Conservation (phyloP, 2,888 invertebrate genomes). For the Leptopterna dolabrata region DNA sequence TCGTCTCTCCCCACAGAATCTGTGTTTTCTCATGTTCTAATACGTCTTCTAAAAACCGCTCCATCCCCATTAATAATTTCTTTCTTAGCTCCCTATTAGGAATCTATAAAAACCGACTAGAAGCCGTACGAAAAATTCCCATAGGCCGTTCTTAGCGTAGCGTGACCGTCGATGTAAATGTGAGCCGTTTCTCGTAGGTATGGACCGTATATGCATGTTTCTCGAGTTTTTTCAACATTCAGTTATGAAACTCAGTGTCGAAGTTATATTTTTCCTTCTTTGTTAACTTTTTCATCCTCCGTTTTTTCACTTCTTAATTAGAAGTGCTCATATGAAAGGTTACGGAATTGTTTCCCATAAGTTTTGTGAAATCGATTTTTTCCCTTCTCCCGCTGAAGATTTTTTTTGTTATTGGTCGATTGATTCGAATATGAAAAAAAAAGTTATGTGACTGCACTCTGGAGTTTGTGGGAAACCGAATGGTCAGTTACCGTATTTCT, state of each 20-base stretch:
- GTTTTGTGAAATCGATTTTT: not conserved
- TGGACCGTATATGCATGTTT: conserved; percentile 13
- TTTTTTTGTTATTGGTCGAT: not conserved
- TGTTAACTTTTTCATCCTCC: not conserved
- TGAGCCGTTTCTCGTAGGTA: not conserved
- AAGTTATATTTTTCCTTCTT: conserved; percentile 19
- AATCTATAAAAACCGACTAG: not conserved
- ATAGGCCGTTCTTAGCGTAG: conserved; percentile 22
- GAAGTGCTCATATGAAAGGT: not conserved
- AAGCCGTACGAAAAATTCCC: not conserved
- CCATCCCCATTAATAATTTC: not conserved
- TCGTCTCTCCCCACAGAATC: not conserved
- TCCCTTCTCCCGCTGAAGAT: not conserved
- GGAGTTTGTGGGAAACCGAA: not conserved
- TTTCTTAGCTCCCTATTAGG: not conserved
- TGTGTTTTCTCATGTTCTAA: not conserved
- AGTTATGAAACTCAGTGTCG: conserved; percentile 6
- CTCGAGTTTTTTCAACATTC: not conserved
- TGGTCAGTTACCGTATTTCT: not conserved
- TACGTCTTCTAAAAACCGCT: not conserved
- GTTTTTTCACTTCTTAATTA: conserved; percentile 14
- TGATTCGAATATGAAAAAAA: not conserved
- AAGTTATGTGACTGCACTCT: not conserved
- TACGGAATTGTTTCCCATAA: not conserved
- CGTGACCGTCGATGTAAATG: conserved; percentile 26